A percentile compares a stretch with the other conserved stretches of the same genome.
These are phyloP conservation scores for Lagria hirta DNA, from an alignment of 2,888 invertebrate species.

Conservation along the genomic window DNA sequence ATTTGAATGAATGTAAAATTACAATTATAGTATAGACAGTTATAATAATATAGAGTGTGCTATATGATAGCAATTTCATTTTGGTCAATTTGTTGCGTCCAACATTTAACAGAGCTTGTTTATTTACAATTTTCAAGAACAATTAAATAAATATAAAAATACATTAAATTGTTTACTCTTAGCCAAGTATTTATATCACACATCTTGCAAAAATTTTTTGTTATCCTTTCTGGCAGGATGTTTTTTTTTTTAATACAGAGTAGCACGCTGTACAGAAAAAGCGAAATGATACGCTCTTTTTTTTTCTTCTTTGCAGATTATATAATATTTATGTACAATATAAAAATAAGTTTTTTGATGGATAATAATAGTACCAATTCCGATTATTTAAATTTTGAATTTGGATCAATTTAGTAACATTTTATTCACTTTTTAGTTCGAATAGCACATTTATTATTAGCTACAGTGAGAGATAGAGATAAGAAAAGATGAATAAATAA, in stretches of 20 bases:
- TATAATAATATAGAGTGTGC: conserved; percentile 18
- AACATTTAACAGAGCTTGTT: conserved; percentile 13
- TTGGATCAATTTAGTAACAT: conserved; percentile 18
- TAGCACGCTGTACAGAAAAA: background rate
- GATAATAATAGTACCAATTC: conserved; percentile 6
- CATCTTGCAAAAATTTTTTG: conserved; percentile 17
- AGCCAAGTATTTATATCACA: conserved; percentile 30
- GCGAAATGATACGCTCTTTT: conserved; percentile 1
- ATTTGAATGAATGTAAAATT: conserved; percentile 12
- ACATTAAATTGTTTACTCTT: conserved; percentile 32
- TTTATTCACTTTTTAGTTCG: conserved; percentile 13
- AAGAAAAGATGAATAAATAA: background rate
- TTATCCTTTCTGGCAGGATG: conserved; percentile 24
- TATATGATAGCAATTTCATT: conserved; percentile 29
- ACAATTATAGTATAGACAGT: conserved; percentile 23
- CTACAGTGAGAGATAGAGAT: background rate
- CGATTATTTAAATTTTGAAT: conserved; percentile 21
- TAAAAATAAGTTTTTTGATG: background rate
- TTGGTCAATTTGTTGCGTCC: conserved; percentile 25
- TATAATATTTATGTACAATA: background rate
- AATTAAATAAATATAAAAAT: conserved; percentile 36
- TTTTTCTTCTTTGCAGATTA: background rate
- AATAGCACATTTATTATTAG: conserved; percentile 4
- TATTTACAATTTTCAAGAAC: conserved; percentile 18
- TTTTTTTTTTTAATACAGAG: background rate